These are phyloP conservation scores for Phoxinus phoxinus DNA, from an alignment of 2,113 vertebrate genomes.

Conservation along the genomic window DNA sequence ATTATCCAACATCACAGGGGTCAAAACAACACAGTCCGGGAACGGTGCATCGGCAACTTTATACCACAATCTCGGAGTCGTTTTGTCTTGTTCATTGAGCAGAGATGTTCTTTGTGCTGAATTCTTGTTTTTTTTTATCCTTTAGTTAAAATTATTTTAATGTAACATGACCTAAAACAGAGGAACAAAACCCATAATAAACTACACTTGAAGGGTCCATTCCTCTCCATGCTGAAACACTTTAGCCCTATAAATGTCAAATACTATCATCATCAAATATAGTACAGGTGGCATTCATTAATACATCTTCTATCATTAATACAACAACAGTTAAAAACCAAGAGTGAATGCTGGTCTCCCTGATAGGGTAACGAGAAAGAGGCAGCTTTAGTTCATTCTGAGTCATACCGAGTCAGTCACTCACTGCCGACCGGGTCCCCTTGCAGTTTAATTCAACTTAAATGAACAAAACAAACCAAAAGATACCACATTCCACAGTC, in stretches of 20 bases:
- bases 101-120: conserved; percentile 44
- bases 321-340: conserved; percentile 48
- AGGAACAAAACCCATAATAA: conserved; percentile 35
- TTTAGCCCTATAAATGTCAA: conserved; percentile 55
- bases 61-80: conserved; percentile 38
- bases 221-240: conserved; percentile 52
- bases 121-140: conserved; percentile 31
- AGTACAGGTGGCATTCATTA: conserved; percentile 59
- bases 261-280: conserved; percentile 60
- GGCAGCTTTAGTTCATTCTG: conserved; percentile 54
- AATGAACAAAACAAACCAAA: conserved; percentile 36
- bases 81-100: conserved; percentile 12
- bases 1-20: conserved; percentile 39
- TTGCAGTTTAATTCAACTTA: conserved; percentile 43
- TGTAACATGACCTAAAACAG: conserved; percentile 49
- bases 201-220: conserved; percentile 45
- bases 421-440: conserved; percentile 46
- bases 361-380: conserved; percentile 42
- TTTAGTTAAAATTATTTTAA: conserved; percentile 27
- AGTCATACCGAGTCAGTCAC: conserved; percentile 49
- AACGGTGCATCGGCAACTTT: conserved; percentile 22
- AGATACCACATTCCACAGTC: conserved; percentile 52
- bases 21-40: conserved; percentile 34
- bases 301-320: conserved; percentile 57
- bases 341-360: conserved; percentile 49